phyloP scores from a whole-genome alignment of 2,797 vertebrate genomes.

The Graptemys geographica region DNA sequence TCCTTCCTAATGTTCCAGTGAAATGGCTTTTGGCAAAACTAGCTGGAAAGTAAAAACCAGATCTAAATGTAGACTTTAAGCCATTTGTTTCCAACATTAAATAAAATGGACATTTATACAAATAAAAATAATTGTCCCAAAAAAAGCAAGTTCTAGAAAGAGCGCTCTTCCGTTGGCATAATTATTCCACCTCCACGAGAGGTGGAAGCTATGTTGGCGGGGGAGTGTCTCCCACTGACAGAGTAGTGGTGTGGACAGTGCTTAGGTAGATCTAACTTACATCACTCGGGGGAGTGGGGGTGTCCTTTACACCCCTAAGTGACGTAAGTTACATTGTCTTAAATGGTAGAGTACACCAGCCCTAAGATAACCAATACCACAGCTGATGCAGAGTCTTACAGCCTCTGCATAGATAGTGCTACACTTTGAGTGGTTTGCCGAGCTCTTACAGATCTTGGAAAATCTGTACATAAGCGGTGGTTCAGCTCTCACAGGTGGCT shows the following conservation, averaged over 20 bases:
- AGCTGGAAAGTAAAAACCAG: conserved; percentile 36
- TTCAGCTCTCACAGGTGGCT: neutral
- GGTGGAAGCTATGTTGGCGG: too few species aligned
- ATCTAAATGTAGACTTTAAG: conserved; percentile 53
- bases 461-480: neutral
- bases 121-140: neutral
- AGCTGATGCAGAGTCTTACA: too few species aligned
- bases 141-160: neutral
- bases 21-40: conserved; percentile 67
- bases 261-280: too few species aligned
- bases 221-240: too few species aligned
- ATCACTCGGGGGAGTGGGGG: too few species aligned
- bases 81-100: conserved; percentile 27
- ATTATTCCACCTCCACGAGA: too few species aligned
- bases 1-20: conserved; percentile 71
- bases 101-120: neutral
- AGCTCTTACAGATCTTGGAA: neutral
- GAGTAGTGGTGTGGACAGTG: too few species aligned
- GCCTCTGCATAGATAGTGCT: too few species aligned
- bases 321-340: too few species aligned
- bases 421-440: neutral
- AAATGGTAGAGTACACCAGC: too few species aligned
- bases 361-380: too few species aligned
- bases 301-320: too few species aligned
- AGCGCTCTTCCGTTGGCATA: neutral